Percentiles rank a stretch among this genome's conserved stretches.
Conservation (phyloP, 2,797 vertebrate genomes). For the Anniella stebbinsi region DNA sequence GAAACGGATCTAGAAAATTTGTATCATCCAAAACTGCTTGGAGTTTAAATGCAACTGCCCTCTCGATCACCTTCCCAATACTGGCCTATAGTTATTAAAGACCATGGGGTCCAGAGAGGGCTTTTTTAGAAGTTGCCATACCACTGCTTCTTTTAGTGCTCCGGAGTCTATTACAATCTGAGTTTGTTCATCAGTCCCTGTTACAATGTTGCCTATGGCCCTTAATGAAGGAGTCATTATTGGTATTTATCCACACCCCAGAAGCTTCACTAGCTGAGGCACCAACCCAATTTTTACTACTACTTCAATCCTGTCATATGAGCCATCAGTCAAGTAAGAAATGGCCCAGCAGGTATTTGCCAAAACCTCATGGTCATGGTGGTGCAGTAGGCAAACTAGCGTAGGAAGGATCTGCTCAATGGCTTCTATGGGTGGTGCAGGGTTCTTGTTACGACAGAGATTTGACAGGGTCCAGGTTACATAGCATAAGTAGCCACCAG, state of each 20-base stretch:
- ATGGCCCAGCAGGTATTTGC: slow-evolving; percentile 96
- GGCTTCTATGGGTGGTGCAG: slow-evolving; percentile 89
- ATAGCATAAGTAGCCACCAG: slow-evolving; percentile 93
- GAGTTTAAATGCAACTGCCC: no score
- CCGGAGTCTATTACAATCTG: slow-evolving; percentile 91
- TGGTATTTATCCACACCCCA: slow-evolving; percentile 87
- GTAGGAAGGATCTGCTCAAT: slow-evolving; percentile 91
- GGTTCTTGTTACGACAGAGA: slow-evolving; percentile 98
- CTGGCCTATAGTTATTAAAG: no score
- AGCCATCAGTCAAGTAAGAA: slow-evolving; percentile 95
- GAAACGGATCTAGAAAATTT: no score
- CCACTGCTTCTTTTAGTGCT: no score
- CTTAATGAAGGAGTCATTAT: slow-evolving; percentile 92
- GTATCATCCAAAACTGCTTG: no score
- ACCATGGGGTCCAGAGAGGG: no score
- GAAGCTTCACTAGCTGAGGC: slow-evolving; percentile 88
- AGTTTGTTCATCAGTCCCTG: slow-evolving; percentile 97
- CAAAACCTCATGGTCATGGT: slow-evolving; percentile 90
- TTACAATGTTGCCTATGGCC: slow-evolving; percentile 96
- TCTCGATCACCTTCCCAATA: no score
- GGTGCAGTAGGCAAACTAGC: slow-evolving; percentile 88
- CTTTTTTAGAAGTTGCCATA: no score
- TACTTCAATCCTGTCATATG: slow-evolving; percentile 96
- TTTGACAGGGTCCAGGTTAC: slow-evolving; percentile 97
- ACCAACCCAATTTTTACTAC: slow-evolving; percentile 90